Evolutionary conservation across 2,888 invertebrate genomes (phyloP), one percentile per base, ranked within the genome.

Genomic region (Brachycybe producta): DNA sequence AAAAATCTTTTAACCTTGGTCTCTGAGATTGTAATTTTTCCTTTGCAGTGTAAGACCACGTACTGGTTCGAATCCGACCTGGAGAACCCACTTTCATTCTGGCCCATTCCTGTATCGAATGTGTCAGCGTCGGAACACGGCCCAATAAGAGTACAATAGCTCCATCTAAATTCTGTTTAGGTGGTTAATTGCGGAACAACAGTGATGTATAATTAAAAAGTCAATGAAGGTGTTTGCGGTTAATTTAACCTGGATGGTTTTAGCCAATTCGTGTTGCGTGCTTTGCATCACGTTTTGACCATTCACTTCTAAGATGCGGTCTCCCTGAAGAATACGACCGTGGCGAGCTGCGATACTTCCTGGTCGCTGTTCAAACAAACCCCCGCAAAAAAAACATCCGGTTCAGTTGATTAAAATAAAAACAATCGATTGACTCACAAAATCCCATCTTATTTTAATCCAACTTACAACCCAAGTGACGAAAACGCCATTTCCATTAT

Each of bases 281-380:
- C 56, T 57, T 38, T 57, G 55, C 13, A 57, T 43, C 13, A 61
- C 58, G 40, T 58, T 56, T 38, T 59, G 57, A 3, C 60, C 61
- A 52, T 61, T 61, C 34, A 61, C 57, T 52, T 61, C 61, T 32
- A 61, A 51, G 17, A 61, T 58, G 39, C 58, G 56, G 47, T 61
- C 61, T 1, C 61, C 61, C 43, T 61, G 61, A 5, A 57, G 51
- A n/a, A 61, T 58, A 5, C 58, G 51, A 7, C 61, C 59, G 24
- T 58, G 56, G 17, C 58, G 49, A 19, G 60, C 57, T 11, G 61
- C 59, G 17, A 59, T 55, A 36, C 60, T 60, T 15, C 59, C 60
- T 21, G 61, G 60, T 55, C 60, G 57, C 61, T 61, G 51, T 2
- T n/a, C 40, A 11, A 30, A 39, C 5, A 19, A 23, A 41, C 7